Percentiles rank a stretch among this genome's conserved stretches.
These are phyloP conservation scores for Pocillopora verrucosa DNA, from an alignment of 64 coral and sea anemone species.

Conservation along the genomic window DNA sequence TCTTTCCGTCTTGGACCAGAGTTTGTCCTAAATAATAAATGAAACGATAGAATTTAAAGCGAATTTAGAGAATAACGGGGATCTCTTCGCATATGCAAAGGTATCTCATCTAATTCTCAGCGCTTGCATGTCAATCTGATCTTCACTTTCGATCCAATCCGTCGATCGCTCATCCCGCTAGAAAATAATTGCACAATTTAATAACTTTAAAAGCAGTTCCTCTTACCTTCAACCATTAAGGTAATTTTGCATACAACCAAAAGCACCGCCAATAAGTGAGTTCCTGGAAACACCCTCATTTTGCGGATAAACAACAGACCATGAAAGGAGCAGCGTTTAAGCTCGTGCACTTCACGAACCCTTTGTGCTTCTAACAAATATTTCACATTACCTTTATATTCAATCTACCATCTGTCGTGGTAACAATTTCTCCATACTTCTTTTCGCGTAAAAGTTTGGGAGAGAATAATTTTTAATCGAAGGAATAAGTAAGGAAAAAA, in stretches of 20 bases:
- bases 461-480: not conserved
- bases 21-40: slow-evolving; percentile 11
- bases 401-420: not conserved
- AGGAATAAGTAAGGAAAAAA: not conserved
- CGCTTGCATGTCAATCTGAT: not conserved
- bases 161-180: too few species aligned
- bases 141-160: too few species aligned
- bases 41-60: not conserved
- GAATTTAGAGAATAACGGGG: not conserved
- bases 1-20: slow-evolving; percentile 50
- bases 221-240: slow-evolving; percentile 21
- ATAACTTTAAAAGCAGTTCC: too few species aligned
- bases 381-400: not conserved
- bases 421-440: slow-evolving; percentile 4
- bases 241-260: not conserved
- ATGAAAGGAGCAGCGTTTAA: too few species aligned
- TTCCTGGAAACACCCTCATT: slow-evolving; percentile 2
- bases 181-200: too few species aligned
- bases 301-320: not conserved
- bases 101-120: not conserved
- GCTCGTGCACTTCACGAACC: not conserved
- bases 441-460: not conserved
- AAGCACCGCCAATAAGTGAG: not conserved
- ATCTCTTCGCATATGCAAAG: not conserved
- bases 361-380: not conserved